These are phyloP conservation scores for Chironomus riparius DNA, from an alignment of 2,888 invertebrate species.

Conservation along the genomic window DNA sequence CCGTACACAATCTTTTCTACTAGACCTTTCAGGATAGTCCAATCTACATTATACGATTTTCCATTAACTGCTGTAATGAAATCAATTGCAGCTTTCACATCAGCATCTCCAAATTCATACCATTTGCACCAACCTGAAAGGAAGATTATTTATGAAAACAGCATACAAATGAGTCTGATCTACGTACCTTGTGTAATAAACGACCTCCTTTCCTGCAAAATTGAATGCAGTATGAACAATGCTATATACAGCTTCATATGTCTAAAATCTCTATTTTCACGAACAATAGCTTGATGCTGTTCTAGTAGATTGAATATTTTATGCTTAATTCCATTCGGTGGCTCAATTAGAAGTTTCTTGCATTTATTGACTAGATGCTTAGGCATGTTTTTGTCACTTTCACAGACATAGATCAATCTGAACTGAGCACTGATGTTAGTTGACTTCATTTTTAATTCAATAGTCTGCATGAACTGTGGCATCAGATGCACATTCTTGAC, in stretches of 20 bases:
- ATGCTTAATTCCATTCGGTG: conserved; percentile 77
- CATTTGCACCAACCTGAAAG: conserved; percentile 68
- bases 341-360: conserved; percentile 70
- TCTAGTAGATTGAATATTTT: conserved; percentile 68
- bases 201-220: conserved; percentile 81
- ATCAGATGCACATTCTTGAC: conserved; percentile 74
- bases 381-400: conserved; percentile 68
- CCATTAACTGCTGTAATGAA: conserved; percentile 44
- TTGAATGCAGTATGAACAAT: conserved; percentile 79
- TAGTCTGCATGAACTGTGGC: conserved; percentile 56
- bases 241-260: conserved; percentile 60
- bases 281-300: conserved; percentile 49
- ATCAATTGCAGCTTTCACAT: conserved; percentile 64
- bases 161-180: too few species aligned
- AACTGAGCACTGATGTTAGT: conserved; percentile 49
- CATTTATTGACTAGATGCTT: conserved; percentile 65
- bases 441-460: conserved; percentile 56
- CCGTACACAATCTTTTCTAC: conserved; percentile 75
- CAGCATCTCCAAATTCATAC: conserved; percentile 80
- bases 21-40: conserved; percentile 69
- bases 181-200: conserved; percentile 70
- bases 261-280: conserved; percentile 37
- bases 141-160: too few species aligned
- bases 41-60: conserved; percentile 44
- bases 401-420: conserved; percentile 78